These are phyloP conservation scores for Malacoctenus gilli DNA, from an alignment of 2,797 vertebrate genomes.

Conservation along the genomic window DNA sequence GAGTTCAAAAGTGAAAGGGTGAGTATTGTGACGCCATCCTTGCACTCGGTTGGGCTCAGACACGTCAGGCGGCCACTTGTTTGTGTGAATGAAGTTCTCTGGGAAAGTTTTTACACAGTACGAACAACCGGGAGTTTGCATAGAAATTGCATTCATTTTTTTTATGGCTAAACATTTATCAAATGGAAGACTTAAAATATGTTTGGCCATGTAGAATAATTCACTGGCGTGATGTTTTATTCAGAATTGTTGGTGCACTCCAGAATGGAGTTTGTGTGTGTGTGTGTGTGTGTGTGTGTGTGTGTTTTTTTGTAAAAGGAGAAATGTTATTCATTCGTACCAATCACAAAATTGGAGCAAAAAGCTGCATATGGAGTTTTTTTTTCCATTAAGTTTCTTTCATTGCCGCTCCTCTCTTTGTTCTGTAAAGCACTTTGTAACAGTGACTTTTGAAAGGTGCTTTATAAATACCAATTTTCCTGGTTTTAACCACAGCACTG, in stretches of 20 bases:
- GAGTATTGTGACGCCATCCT: conserved; percentile 58
- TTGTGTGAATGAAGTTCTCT: not conserved
- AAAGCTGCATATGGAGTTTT: conserved; percentile 31
- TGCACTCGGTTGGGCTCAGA: not conserved
- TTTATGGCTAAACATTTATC: conserved; percentile 23
- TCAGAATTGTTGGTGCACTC: conserved; percentile 25
- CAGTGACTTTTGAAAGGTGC: conserved; percentile 31
- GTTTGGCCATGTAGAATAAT: conserved; percentile 45
- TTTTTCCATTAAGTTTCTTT: conserved; percentile 45
- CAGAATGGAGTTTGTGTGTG: conserved; percentile 29
- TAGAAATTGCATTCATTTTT: conserved; percentile 45
- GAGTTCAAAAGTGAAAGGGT: conserved; percentile 98
- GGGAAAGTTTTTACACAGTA: conserved; percentile 19
- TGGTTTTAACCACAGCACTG: conserved; percentile 31
- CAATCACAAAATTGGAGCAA: conserved; percentile 36
- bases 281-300: not conserved
- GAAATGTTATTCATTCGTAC: conserved; percentile 37
- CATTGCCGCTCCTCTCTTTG: conserved; percentile 29
- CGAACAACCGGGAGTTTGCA: conserved; percentile 29
- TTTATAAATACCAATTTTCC: conserved; percentile 48
- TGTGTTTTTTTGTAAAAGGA: conserved; percentile 3
- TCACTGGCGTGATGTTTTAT: conserved; percentile 35
- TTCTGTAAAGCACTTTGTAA: conserved; percentile 42
- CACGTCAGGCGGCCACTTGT: not conserved
- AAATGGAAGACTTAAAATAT: conserved; percentile 31